Conservation (phyloP, 2,113 vertebrate genomes). For the Hoplias malabaricus region DNA sequence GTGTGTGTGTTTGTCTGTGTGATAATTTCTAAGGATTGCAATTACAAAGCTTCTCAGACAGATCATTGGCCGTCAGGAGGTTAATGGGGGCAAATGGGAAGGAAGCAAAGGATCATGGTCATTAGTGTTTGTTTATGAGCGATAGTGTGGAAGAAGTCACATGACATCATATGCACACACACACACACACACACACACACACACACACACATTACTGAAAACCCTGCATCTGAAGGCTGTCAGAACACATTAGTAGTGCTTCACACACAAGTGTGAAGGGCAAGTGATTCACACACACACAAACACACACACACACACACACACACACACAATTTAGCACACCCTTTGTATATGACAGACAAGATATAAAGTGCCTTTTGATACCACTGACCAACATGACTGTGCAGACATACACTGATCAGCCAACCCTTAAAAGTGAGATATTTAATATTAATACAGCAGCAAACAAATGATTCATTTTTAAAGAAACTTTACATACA, state of each 20-base stretch:
- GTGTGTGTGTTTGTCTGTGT: background rate
- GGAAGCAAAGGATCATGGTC: conserved; percentile 40
- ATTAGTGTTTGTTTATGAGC: conserved; percentile 50
- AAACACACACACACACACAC: background rate
- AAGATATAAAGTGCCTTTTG: no score
- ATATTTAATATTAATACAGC: no score
- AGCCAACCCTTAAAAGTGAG: no score
- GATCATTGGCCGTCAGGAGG: conserved; percentile 29
- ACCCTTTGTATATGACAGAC: background rate
- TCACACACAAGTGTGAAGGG: conserved; percentile 25
- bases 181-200: conserved; percentile 15
- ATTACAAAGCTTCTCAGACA: conserved; percentile 39
- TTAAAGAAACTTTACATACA: no score
- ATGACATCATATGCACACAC: background rate
- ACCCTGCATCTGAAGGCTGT: conserved; percentile 37
- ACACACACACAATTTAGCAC: conserved; percentile 2
- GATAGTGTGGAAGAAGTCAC: background rate
- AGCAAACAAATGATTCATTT: no score
- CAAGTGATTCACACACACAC: background rate
- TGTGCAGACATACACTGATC: no score
- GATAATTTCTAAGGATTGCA: conserved; percentile 3
- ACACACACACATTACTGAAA: conserved; percentile 19
- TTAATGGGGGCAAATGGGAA: conserved; percentile 49
- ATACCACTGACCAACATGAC: no score
- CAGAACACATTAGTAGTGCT: conserved; percentile 36